These are phyloP conservation scores for Folsomia candida DNA, from an alignment of 2,888 invertebrate genomes.

Conservation along the genomic window DNA sequence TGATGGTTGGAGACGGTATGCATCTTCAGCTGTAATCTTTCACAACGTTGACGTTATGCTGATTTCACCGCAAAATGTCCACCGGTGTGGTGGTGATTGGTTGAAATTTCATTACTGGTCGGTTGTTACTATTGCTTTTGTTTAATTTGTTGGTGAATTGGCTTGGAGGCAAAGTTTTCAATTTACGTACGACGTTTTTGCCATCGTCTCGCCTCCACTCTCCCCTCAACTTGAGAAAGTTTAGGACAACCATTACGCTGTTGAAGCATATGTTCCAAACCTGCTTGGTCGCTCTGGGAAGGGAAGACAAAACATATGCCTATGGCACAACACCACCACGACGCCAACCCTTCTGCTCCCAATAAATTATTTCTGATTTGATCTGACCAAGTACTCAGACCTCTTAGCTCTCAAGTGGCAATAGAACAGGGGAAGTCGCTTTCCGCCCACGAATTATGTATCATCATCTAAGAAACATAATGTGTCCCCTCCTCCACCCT, in stretches of 20 bases:
- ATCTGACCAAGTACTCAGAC: conserved; percentile 2
- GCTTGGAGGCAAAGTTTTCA: background rate
- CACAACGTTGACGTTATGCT: no score
- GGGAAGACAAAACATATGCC: background rate
- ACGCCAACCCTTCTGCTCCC: background rate
- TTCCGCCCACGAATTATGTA: background rate
- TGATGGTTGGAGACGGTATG: no score
- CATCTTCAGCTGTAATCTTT: no score
- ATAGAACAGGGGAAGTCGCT: background rate
- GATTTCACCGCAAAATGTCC: no score
- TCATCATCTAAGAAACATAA: background rate
- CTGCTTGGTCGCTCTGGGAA: background rate
- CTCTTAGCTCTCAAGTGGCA: background rate
- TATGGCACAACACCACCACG: background rate
- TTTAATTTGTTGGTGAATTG: background rate
- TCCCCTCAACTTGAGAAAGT: background rate
- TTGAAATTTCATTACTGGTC: no score
- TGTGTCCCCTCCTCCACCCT: background rate
- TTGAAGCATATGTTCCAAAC: background rate
- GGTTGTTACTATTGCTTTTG: background rate
- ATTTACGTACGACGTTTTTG: background rate
- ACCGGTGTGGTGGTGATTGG: no score
- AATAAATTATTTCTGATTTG: conserved; percentile 4
- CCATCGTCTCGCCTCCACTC: no score
- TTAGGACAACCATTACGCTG: background rate